Base-by-base conservation (phyloP, 1,140 invertebrate genomes). In the Vanessa tameamea region DNA sequence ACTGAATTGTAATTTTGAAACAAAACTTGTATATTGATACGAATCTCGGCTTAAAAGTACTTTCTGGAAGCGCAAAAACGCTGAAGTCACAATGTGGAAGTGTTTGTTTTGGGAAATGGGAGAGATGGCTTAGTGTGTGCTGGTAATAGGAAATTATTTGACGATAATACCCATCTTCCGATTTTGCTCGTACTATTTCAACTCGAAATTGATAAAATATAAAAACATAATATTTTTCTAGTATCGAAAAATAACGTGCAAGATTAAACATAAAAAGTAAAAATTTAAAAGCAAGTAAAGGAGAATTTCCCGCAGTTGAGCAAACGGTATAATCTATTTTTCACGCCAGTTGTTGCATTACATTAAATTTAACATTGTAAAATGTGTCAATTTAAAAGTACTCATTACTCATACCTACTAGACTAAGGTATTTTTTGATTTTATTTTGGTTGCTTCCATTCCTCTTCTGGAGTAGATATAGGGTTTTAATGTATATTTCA, bases 71-170 rank as follows among this genome's bases (percentile, higher is more conserved):
- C n/a, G 20, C 37, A 14, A 15, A 63, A 64, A 53, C 59, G 26
- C 11, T 50, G 55, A 51, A 68, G 47, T 64, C 72, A 74, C 72
- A 74, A 69, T 69, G 61, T 63, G 50, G 50, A 53, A 50, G n/a
- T 87, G 81, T 90, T 88, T 88, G 83, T 87, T 85, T 84, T 86
- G 82, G 80, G 83, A 90, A 89, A 90, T 90, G 87, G 87, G 61
- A 84, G 85, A 85, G 80, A 72, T 81, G 78, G 82, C 83, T 88
- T 86, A 87, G 82, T 83, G 73, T 87, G 78, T 84, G 83, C 77
- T 82, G 82, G 72, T 74, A 68, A 76, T 68, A 72, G 74, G 74
- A 72, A 76, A 72, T 76, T 76, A 76, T 76, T 76, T 76, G 65
- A 47, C 65, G 66, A 74, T 74, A 69, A 64, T 69, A 74, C 72